These are phyloP conservation scores for Palythoa grandis DNA, from an alignment of 92 coral and sea anemone species.

Conservation along the genomic window DNA sequence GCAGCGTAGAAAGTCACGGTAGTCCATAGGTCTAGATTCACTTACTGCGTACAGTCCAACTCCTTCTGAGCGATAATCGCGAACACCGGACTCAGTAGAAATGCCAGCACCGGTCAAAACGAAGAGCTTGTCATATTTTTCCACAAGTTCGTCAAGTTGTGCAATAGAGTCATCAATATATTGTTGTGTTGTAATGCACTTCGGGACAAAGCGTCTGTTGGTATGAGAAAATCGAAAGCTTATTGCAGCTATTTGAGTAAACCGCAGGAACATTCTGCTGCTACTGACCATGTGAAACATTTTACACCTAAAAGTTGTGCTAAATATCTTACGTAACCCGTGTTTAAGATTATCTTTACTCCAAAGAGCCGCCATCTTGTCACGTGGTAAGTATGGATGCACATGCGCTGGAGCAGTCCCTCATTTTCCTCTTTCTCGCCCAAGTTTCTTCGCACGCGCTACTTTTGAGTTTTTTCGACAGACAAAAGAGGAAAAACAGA, in stretches of 20 bases:
- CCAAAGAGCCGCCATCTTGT: conserved; percentile 22
- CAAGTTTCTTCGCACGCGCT: too few relatives aligned
- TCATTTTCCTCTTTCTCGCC: too few relatives aligned
- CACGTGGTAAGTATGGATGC: neutral
- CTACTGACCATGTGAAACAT: conserved; percentile 13
- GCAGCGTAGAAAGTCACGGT: conserved; percentile 78
- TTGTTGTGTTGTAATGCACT: conserved; percentile 53
- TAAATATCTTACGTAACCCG: neutral
- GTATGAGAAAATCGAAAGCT: conserved; percentile 26
- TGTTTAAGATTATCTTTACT: neutral
- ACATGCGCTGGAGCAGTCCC: neutral
- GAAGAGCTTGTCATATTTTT: conserved; percentile 61
- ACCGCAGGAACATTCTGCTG: conserved; percentile 1
- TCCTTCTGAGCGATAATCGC: conserved; percentile 94
- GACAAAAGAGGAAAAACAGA: too few relatives aligned
- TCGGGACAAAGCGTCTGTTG: conserved; percentile 63
- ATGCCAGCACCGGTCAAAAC: conserved; percentile 97
- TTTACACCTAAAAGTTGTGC: neutral
- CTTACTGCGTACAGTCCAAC: conserved; percentile 88
- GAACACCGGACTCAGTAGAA: conserved; percentile 96
- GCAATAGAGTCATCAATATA: conserved; percentile 62
- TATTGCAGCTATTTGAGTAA: conserved; percentile 2
- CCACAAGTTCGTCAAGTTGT: conserved; percentile 71
- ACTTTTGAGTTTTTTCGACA: too few relatives aligned
- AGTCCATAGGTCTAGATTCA: conserved; percentile 85